Evolutionary conservation across 1,140 invertebrate genomes (phyloP), one percentile per base, ranked within the genome.

Genomic region (Pseudomyrmex pallidus): DNA sequence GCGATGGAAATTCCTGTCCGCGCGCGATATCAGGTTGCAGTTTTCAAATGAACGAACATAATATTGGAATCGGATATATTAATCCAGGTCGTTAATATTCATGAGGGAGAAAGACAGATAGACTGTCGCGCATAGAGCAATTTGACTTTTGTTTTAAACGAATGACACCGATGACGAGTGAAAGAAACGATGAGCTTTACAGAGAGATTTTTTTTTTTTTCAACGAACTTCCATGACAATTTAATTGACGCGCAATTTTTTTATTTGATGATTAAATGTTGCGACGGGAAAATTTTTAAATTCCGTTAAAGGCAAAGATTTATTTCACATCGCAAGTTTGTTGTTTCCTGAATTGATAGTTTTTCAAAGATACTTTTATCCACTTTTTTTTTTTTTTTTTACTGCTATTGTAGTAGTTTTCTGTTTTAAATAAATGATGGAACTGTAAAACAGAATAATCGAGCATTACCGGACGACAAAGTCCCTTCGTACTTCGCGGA

Each of bases 371-470:
- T 13, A 10, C 35, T 74, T 57, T 52, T 50, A 66, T 13, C 44
- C 15, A 35, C 56, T 44, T 67, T 2, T 54, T 76, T 8, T 67
- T 2, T 54, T 76, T 8, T 25, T 62, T 52, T 74, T 50, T 50
- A 50, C 9, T 20, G 12, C 10, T 13, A 62, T 76, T 52, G 7
- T 64, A 64, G 4, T 62, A 62, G n/a, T 63, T 25, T 54, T 62
- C 25, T 48, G 22, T 46, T 54, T 12, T 7, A 13, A 48, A 44
- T 17, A 9, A 59, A 72, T 48, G 2, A n/a, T 13, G 10, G 13
- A 35, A n/a, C 35, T 70, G 25, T 20, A 62, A 76, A 46, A 72
- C 17, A 50, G 20, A 64, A 68, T 78, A 85, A 85, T 50, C 48
- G 48, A 56, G 10, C 35, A 56, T 56, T 10, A 64, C 13, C 44